Conservation (phyloP, 2,888 invertebrate genomes). For the Hoplodrina ambigua region DNA sequence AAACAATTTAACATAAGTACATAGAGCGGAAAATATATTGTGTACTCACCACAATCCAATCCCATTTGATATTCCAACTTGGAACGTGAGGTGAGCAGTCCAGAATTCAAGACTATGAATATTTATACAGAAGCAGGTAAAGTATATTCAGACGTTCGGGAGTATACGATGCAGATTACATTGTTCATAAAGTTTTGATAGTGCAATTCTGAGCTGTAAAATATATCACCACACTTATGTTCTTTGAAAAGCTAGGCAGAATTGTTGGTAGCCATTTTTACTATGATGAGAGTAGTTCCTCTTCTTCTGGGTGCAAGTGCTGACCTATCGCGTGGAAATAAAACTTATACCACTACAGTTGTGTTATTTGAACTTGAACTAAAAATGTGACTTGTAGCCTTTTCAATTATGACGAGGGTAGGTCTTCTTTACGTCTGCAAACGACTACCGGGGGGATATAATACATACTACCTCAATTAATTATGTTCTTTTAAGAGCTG, state of each 20-base stretch:
- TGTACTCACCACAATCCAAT: conserved; percentile 59
- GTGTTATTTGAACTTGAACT: no score
- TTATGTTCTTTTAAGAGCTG: no score
- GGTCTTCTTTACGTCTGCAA: neutral
- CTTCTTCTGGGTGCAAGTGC: neutral
- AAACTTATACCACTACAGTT: no score
- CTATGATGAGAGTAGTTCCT: no score
- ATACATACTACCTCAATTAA: no score
- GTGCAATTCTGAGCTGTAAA: conserved; percentile 41
- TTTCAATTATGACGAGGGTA: no score
- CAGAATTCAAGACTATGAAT: conserved; percentile 64
- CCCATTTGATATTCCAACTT: conserved; percentile 60
- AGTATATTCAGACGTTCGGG: conserved; percentile 43
- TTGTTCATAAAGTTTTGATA: conserved; percentile 60
- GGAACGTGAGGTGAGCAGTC: conserved; percentile 59
- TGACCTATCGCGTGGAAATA: neutral
- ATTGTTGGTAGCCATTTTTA: no score
- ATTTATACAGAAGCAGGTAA: conserved; percentile 52
- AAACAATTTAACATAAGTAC: conserved; percentile 44
- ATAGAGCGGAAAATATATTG: conserved; percentile 52
- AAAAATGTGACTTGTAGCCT: no score
- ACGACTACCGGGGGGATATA: neutral
- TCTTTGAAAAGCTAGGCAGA: neutral
- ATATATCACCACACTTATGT: conserved; percentile 16
- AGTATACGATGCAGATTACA: conserved; percentile 50